Evolutionary conservation across 2,797 vertebrate species (phyloP).

Genomic region (Neosalanx taihuensis): DNA sequence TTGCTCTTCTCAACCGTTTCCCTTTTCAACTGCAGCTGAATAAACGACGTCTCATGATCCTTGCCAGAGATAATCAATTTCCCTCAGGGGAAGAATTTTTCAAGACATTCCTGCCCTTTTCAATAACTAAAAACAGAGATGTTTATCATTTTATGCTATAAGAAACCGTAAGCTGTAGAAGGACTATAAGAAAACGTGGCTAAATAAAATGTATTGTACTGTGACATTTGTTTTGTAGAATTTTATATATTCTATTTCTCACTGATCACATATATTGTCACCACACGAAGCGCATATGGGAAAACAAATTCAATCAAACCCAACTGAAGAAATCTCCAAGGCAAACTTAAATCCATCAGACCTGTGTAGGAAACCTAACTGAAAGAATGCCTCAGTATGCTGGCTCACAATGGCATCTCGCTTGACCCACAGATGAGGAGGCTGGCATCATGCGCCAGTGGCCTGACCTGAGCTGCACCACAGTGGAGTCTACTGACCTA

Average conservation of each 20-base stretch:
- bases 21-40: conserved; percentile 34
- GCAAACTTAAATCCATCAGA: neutral
- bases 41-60: conserved; percentile 57
- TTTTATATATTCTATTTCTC: neutral
- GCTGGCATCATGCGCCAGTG: conserved; percentile 41
- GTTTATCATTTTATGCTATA: neutral
- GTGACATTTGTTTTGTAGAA: no score
- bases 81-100: conserved; percentile 35
- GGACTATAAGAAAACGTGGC: neutral
- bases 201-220: neutral
- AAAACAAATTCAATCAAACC: neutral
- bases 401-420: conserved; percentile 39
- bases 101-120: conserved; percentile 27
- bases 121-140: conserved; percentile 22
- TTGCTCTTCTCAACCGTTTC: conserved; percentile 12
- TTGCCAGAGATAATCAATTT: conserved; percentile 57
- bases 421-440: conserved; percentile 47
- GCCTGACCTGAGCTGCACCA: conserved; percentile 47
- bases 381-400: conserved; percentile 21
- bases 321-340: neutral
- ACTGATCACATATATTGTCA: neutral
- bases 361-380: neutral
- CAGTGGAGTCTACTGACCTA: conserved; percentile 60
- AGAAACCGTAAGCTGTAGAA: neutral
- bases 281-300: neutral